Conservation (phyloP, 2,797 vertebrate species). For the Alectoris magna region DNA sequence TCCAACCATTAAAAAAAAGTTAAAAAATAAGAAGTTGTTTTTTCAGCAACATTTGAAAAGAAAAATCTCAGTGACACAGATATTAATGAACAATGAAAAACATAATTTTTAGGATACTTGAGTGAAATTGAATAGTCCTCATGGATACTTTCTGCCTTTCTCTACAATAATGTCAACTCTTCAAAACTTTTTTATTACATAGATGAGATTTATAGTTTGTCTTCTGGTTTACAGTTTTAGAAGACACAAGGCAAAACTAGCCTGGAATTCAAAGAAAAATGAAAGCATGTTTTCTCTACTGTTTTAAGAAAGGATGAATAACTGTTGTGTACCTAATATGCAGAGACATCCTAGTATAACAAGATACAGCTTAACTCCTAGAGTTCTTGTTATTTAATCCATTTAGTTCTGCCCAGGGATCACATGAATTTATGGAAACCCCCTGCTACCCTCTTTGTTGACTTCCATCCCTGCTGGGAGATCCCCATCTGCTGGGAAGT, state of each 20-base stretch:
- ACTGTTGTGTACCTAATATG: constrained; percentile 48
- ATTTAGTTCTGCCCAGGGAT: constrained; percentile 70
- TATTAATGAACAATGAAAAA: neutral
- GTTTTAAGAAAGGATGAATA: constrained; percentile 35
- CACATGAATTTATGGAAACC: constrained; percentile 61
- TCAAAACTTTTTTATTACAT: neutral
- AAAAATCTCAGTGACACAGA: neutral
- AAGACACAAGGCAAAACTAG: neutral
- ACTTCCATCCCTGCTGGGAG: constrained; percentile 61
- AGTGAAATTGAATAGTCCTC: neutral
- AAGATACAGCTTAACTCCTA: constrained; percentile 67
- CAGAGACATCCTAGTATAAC: constrained; percentile 66
- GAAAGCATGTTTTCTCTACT: neutral
- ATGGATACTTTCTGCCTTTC: neutral
- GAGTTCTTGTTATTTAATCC: constrained; percentile 71
- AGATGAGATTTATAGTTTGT: neutral
- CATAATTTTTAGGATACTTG: neutral
- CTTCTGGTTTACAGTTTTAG: neutral
- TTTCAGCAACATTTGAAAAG: neutral
- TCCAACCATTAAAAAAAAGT: neutral
- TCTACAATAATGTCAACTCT: neutral
- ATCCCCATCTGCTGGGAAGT: constrained; percentile 66
- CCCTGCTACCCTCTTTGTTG: constrained; percentile 64
- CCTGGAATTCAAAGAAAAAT: neutral
- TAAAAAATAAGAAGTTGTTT: neutral